Percentiles rank a stretch among this genome's conserved stretches.
Evolutionary conservation across 2,888 invertebrate species (phyloP).

Genomic region (Carterocephalus palaemon): DNA sequence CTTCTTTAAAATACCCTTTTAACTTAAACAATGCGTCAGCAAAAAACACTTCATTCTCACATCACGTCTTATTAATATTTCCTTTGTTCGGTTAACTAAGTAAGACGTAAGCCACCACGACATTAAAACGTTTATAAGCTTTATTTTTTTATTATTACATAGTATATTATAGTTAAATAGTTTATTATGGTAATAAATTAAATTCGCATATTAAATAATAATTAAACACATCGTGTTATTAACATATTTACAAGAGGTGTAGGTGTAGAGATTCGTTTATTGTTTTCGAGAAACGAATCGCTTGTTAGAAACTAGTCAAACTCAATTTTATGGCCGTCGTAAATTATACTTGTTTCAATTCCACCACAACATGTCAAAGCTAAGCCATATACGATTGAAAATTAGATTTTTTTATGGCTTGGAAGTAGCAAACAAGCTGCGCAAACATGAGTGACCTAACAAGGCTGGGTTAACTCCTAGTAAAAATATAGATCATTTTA

Average conservation of each 20-base stretch:
- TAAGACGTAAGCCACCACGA: background rate
- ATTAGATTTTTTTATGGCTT: slow-evolving; percentile 1
- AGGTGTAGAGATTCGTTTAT: slow-evolving; percentile 12
- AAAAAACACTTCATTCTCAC: slow-evolving; percentile 54
- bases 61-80: slow-evolving; percentile 54
- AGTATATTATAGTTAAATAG: background rate
- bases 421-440: too few relatives aligned
- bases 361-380: slow-evolving; percentile 8
- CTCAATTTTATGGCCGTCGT: slow-evolving; percentile 15
- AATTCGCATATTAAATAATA: slow-evolving; percentile 14
- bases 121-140: background rate
- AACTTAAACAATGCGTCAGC: slow-evolving; percentile 65
- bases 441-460: too few relatives aligned
- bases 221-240: slow-evolving; percentile 13
- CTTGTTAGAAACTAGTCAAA: slow-evolving; percentile 19
- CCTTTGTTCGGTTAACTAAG: background rate
- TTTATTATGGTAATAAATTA: slow-evolving; percentile 6
- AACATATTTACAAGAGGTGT: slow-evolving; percentile 15
- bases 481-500: too few relatives aligned
- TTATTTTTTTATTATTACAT: slow-evolving; percentile 10
- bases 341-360: slow-evolving; percentile 15
- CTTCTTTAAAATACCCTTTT: slow-evolving; percentile 33
- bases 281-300: slow-evolving; percentile 18
- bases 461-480: too few relatives aligned
- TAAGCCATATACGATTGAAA: slow-evolving; percentile 8